A percentile compares a stretch with the other conserved stretches of the same genome.
These are phyloP conservation scores for Mus minutoides DNA, from an alignment of 2,797 vertebrate species.

Conservation along the genomic window DNA sequence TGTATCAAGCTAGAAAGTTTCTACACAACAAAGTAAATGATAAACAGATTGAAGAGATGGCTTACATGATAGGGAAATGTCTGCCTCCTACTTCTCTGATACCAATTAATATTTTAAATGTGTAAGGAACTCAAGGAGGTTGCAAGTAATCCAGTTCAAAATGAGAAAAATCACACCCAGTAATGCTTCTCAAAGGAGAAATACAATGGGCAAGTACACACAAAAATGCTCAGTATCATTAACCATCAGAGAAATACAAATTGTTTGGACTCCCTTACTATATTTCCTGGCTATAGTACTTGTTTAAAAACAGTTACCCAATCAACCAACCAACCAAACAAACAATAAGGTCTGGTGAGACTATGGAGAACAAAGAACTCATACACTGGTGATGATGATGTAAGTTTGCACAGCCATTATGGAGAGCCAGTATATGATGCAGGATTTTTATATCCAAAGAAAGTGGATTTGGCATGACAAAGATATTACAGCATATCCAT, in stretches of 20 bases:
- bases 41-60: not conserved
- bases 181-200: not conserved
- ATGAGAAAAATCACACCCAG: not conserved
- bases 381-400: not conserved
- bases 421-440: not conserved
- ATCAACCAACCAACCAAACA: not conserved
- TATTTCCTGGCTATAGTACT: not conserved
- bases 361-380: not conserved
- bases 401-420: not conserved
- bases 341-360: not conserved
- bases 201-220: not conserved
- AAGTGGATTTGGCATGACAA: not conserved
- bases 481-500: not conserved
- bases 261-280: not conserved
- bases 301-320: not conserved
- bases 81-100: not conserved
- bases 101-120: not conserved
- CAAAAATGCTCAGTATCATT: not conserved
- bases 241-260: not conserved
- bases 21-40: not conserved
- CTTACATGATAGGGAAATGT: not conserved
- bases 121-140: too few species aligned
- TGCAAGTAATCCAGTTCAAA: not conserved
- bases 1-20: not conserved
- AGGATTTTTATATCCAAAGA: not conserved